Percentiles rank a stretch among this genome's conserved stretches.
These are phyloP conservation scores for Dendrolimus kikuchii DNA, from an alignment of 1,140 invertebrate species.

Conservation along the genomic window DNA sequence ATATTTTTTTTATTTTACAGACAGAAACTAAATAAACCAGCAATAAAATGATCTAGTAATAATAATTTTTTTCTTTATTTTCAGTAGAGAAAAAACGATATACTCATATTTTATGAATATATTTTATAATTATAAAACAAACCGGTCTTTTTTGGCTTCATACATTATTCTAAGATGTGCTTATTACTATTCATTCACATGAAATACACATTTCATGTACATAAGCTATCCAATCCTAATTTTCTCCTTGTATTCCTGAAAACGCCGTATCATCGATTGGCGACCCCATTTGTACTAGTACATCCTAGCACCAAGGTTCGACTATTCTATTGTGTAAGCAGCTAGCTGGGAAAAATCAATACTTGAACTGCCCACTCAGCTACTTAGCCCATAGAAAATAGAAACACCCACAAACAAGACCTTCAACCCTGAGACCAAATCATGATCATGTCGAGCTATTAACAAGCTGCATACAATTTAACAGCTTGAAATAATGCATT, in stretches of 20 bases:
- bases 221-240: no score
- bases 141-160: no score
- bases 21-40: no score
- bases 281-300: conserved; percentile 2
- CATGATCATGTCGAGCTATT: neutral
- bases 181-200: no score
- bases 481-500: neutral
- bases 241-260: neutral
- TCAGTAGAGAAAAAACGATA: no score
- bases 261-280: conserved; percentile 7
- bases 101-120: no score
- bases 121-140: no score
- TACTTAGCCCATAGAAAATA: conserved; percentile 1
- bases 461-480: neutral
- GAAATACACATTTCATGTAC: no score
- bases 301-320: conserved; percentile 5
- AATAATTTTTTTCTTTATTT: no score
- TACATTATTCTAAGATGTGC: no score
- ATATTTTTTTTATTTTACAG: no score
- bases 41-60: no score
- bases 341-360: conserved; percentile 62
- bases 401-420: neutral
- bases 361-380: conserved; percentile 36
- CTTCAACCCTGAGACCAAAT: neutral
- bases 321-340: conserved; percentile 37